phyloP scores from a whole-genome alignment of 2,113 vertebrate genomes.

The Baryphthengus martii region DNA sequence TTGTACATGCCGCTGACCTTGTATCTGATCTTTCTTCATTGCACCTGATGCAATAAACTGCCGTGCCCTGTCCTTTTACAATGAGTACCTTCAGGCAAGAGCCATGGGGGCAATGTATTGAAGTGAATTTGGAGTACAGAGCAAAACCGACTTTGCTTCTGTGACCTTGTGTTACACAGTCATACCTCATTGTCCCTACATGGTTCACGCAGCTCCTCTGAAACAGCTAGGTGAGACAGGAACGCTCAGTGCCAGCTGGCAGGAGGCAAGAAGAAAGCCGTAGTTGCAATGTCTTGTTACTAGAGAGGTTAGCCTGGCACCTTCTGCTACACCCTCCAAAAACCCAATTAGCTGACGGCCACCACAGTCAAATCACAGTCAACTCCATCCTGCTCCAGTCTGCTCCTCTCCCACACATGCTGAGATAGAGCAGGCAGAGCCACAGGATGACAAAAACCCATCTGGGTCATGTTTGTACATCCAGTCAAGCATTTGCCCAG shows the following conservation, averaged over 20 bases:
- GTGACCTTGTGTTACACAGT: rapidly evolving
- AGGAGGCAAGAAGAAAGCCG: not conserved
- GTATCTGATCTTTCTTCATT: not conserved
- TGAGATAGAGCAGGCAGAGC: not conserved
- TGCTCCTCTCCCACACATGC: not conserved
- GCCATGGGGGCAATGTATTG: not conserved
- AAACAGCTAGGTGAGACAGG: not conserved
- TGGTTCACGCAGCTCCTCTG: not conserved
- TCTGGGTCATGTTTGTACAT: not conserved
- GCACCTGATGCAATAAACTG: not conserved
- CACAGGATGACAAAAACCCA: not conserved
- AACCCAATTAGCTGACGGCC: not conserved
- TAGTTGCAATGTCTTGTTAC: not conserved
- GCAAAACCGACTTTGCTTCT: not conserved
- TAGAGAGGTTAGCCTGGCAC: not conserved
- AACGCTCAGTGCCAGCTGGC: not conserved
- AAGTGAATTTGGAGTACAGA: not conserved
- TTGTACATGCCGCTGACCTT: not conserved
- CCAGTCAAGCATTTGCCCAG: rapidly evolving
- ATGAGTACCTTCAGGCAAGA: not conserved
- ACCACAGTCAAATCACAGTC: not conserved
- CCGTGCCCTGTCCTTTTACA: not conserved
- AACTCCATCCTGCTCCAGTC: not conserved
- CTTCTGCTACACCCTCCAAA: not conserved
- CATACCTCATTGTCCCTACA: rapidly evolving